These are phyloP conservation scores for Notoglanidium macrostoma DNA, from an alignment of 2,797 vertebrate species.

Conservation along the genomic window DNA sequence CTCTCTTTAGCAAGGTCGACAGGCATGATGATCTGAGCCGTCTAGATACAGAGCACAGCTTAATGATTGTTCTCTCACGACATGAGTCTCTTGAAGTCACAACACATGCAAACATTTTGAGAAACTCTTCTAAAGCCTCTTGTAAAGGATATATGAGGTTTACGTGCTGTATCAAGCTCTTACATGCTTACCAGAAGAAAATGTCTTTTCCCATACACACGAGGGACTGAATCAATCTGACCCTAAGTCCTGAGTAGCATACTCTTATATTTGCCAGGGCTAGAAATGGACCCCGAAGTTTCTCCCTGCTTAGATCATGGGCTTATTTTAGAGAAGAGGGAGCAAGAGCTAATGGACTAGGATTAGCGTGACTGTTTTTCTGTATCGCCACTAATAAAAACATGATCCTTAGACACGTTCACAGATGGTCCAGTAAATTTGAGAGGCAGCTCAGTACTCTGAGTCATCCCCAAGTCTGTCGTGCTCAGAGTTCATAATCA, in stretches of 20 bases:
- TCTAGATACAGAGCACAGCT: constrained; percentile 7
- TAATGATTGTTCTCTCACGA: background rate
- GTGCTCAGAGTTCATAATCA: constrained; percentile 9
- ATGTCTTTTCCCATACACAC: background rate
- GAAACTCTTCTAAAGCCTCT: background rate
- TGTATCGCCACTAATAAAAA: constrained; percentile 54
- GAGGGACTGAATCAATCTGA: constrained; percentile 6
- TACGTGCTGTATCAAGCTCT: background rate
- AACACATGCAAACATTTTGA: background rate
- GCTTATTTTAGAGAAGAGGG: constrained; percentile 54
- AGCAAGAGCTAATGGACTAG: constrained; percentile 31
- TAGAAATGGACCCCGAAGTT: constrained; percentile 26
- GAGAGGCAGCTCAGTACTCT: constrained; percentile 41
- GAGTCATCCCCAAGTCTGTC: constrained; percentile 45
- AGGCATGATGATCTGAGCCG: constrained; percentile 48
- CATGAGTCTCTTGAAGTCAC: background rate
- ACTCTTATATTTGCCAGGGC: constrained; percentile 31
- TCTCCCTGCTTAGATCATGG: constrained; percentile 49
- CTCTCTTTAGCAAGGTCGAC: constrained; percentile 35
- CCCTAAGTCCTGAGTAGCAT: constrained; percentile 10
- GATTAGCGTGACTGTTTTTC: constrained; percentile 42
- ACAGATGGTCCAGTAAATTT: constrained; percentile 32
- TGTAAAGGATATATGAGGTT: background rate
- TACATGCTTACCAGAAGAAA: constrained; percentile 40
- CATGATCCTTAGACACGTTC: constrained; percentile 49